phyloP scores from a whole-genome alignment of 2,797 vertebrate species.

The Pterois miles region DNA sequence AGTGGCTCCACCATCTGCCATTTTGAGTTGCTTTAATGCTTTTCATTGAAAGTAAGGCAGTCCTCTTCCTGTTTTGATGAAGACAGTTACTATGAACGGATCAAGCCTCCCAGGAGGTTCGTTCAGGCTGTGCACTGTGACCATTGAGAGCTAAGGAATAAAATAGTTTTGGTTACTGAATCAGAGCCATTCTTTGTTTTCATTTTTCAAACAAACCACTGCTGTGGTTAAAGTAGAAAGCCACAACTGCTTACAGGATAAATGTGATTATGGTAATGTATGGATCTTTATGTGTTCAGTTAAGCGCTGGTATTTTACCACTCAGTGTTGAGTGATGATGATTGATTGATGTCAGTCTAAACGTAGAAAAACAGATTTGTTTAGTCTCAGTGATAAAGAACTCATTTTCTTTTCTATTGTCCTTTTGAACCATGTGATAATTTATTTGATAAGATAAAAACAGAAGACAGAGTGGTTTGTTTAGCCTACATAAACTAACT shows the following conservation, averaged over 20 bases:
- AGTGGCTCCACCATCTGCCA: conserved; percentile 64
- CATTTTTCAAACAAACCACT: background rate
- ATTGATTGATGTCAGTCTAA: too few relatives aligned
- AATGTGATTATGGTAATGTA: background rate
- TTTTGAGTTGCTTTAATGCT: conserved; percentile 44
- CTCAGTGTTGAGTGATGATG: too few relatives aligned
- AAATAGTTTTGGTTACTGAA: background rate
- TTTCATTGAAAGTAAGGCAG: conserved; percentile 44
- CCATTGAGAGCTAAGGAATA: conserved; percentile 1
- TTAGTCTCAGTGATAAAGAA: background rate
- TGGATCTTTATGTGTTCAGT: background rate
- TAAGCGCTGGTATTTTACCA: background rate
- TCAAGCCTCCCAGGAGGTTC: conserved; percentile 15
- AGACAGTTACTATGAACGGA: conserved; percentile 6
- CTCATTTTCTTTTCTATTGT: background rate
- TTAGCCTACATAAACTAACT: too few relatives aligned
- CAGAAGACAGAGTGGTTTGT: background rate
- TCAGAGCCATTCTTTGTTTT: background rate
- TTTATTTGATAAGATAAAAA: background rate
- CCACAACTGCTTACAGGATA: background rate
- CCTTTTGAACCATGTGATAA: too few relatives aligned
- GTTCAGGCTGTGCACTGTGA: conserved; percentile 12
- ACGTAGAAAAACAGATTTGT: background rate
- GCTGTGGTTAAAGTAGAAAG: background rate
- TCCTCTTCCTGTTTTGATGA: conserved; percentile 56